A percentile compares a stretch with the other conserved stretches of the same genome.
phyloP scores from a whole-genome alignment of 2,888 invertebrate genomes.

The Lycia hirtaria region DNA sequence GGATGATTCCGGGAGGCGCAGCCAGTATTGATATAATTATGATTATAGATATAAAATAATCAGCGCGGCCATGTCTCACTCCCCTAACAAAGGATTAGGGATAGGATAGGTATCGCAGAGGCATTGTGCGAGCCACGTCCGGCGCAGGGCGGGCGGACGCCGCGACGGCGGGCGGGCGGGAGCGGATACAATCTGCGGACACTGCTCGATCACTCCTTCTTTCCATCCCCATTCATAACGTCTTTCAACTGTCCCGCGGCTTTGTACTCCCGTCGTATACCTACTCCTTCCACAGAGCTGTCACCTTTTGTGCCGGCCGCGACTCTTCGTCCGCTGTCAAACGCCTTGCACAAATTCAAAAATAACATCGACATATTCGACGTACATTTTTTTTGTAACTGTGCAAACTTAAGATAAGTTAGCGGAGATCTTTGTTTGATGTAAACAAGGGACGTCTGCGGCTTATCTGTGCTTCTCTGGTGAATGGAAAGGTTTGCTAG shows the following conservation, averaged over 20 bases:
- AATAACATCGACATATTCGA: constrained; percentile 78
- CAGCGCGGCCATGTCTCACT: constrained; percentile 31
- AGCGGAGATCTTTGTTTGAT: constrained; percentile 76
- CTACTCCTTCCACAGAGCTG: constrained; percentile 73
- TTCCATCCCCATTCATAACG: constrained; percentile 77
- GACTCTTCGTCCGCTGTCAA: constrained; percentile 78
- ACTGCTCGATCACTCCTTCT: constrained; percentile 82
- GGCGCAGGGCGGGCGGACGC: constrained; percentile 36
- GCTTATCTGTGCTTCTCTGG: constrained; percentile 67
- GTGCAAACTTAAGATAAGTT: constrained; percentile 81
- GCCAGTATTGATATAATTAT: constrained; percentile 12
- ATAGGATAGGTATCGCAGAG: constrained; percentile 45
- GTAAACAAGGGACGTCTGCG: constrained; percentile 79
- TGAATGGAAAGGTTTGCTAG: constrained; percentile 59
- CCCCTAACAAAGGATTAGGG: constrained; percentile 64
- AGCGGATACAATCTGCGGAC: constrained; percentile 52
- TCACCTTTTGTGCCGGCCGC: constrained; percentile 76
- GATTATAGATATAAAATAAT: constrained; percentile 19
- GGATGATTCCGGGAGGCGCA: too few species aligned
- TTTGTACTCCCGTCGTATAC: constrained; percentile 65
- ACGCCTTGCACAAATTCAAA: constrained; percentile 85
- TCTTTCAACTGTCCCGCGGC: constrained; percentile 75
- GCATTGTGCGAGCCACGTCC: constrained; percentile 49
- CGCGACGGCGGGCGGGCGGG: constrained; percentile 34
- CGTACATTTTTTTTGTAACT: constrained; percentile 75